These are phyloP conservation scores for Takifugu bimaculatus DNA, from an alignment of 2,113 vertebrate species.

Conservation along the genomic window DNA sequence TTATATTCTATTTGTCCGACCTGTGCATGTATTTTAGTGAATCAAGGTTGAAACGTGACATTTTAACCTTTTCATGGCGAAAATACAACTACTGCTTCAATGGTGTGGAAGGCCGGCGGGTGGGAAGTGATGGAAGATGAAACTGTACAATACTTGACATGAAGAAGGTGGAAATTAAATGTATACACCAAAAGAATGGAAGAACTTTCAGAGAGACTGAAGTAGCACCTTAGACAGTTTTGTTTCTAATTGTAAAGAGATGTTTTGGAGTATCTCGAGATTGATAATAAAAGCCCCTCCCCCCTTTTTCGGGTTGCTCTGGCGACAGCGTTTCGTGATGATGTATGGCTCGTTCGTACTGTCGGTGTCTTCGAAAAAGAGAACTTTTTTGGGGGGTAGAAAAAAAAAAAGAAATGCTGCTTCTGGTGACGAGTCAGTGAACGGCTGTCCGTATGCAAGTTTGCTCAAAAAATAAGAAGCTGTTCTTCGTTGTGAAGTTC, in stretches of 20 bases:
- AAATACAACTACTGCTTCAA: constrained; percentile 76
- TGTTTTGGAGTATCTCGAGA: constrained; percentile 66
- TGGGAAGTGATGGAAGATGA: constrained; percentile 78
- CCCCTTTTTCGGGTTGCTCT: constrained; percentile 36
- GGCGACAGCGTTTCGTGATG: constrained; percentile 53
- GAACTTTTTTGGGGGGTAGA: constrained; percentile 40
- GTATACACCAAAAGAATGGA: constrained; percentile 90
- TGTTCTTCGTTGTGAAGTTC: constrained; percentile 87
- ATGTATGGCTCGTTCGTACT: constrained; percentile 65
- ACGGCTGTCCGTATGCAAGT: constrained; percentile 75
- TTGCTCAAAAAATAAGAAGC: constrained; percentile 61
- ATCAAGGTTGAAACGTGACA: constrained; percentile 86
- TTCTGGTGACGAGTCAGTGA: constrained; percentile 70
- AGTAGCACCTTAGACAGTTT: constrained; percentile 85
- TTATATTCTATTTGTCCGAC: constrained; percentile 82
- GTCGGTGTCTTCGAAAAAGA: constrained; percentile 52
- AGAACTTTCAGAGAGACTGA: constrained; percentile 86
- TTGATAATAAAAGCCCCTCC: constrained; percentile 37
- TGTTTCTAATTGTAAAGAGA: constrained; percentile 67
- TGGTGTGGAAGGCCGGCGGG: constrained; percentile 77
- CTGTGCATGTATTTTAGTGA: constrained; percentile 86
- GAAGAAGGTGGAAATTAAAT: constrained; percentile 85
- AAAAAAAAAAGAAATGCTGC: constrained; percentile 67
- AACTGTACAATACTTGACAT: constrained; percentile 81
- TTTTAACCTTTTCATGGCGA: constrained; percentile 75